phyloP scores from a whole-genome alignment of 1,140 invertebrate species.

The Stegodyphus dumicola region DNA sequence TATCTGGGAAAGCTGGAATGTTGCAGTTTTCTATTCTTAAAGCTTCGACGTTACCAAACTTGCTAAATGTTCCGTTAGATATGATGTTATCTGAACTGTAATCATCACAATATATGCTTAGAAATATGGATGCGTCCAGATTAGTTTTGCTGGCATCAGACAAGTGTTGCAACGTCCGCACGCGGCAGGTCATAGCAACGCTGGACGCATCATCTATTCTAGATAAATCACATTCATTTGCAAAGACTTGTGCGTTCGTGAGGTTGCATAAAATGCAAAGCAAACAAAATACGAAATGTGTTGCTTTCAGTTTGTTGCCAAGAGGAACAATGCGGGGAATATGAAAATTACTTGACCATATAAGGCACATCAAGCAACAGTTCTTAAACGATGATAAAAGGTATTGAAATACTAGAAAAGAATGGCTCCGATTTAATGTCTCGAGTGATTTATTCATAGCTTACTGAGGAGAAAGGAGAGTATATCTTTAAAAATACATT shows the following conservation, averaged over 20 bases:
- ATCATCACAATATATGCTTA: conserved; percentile 63
- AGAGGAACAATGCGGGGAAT: conserved; percentile 6
- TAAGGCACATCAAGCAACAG: conserved; percentile 42
- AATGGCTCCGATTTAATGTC: not conserved
- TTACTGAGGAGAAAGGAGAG: no score
- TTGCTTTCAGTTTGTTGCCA: conserved; percentile 11
- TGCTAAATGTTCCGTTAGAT: conserved; percentile 77
- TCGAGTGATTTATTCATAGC: not conserved
- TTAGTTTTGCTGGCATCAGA: conserved; percentile 60
- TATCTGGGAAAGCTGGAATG: conserved; percentile 78
- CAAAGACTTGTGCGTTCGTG: conserved; percentile 52
- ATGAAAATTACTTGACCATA: not conserved
- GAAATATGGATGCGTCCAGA: conserved; percentile 33
- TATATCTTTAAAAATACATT: not conserved
- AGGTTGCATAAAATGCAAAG: conserved; percentile 42
- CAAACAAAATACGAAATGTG: conserved; percentile 35
- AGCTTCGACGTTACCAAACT: conserved; percentile 77
- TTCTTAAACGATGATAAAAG: not conserved
- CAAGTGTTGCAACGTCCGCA: conserved; percentile 20
- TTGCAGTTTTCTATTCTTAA: conserved; percentile 83
- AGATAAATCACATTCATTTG: conserved; percentile 36
- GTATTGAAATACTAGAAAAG: not conserved
- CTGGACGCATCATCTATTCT: conserved; percentile 8
- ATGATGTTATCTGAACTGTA: conserved; percentile 58
- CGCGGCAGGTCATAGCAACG: conserved; percentile 28